These are phyloP conservation scores for Crepidodera aurea DNA, from an alignment of 2,888 invertebrate genomes.

Conservation along the genomic window DNA sequence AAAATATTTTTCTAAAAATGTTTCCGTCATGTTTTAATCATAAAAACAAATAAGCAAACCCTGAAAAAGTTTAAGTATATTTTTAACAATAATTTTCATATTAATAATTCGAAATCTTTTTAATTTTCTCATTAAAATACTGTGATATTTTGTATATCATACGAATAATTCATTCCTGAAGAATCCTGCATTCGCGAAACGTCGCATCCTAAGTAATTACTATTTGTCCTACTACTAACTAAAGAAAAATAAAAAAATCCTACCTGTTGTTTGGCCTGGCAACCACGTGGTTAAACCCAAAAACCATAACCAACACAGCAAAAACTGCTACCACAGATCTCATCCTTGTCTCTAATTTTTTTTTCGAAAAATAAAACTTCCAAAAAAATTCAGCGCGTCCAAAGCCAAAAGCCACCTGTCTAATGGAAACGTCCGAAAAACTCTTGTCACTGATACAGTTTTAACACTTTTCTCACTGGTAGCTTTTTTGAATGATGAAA, in stretches of 20 bases:
- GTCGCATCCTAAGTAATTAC: too few relatives aligned
- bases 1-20: too few relatives aligned
- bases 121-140: too few relatives aligned
- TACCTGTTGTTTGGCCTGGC: slow-evolving; percentile 45
- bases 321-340: slow-evolving; percentile 36
- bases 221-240: too few relatives aligned
- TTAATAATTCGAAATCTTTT: too few relatives aligned
- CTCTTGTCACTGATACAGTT: slow-evolving; percentile 12
- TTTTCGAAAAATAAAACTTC: slow-evolving; percentile 4
- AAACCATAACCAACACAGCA: slow-evolving; percentile 37
- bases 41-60: too few relatives aligned
- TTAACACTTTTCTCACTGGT: slow-evolving; percentile 34
- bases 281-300: slow-evolving; percentile 40
- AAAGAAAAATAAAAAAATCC: neutral
- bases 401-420: slow-evolving; percentile 13
- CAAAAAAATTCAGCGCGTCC: neutral
- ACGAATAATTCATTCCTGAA: too few relatives aligned
- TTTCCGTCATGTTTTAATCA: too few relatives aligned
- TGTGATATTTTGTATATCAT: too few relatives aligned
- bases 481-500: slow-evolving; percentile 44
- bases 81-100: too few relatives aligned
- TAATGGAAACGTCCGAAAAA: slow-evolving; percentile 12
- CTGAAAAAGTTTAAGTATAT: too few relatives aligned
- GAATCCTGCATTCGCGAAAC: too few relatives aligned
- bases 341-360: slow-evolving; percentile 26